These are phyloP conservation scores for Cephalopholis sonnerati DNA, from an alignment of 2,113 vertebrate genomes.

Conservation along the genomic window DNA sequence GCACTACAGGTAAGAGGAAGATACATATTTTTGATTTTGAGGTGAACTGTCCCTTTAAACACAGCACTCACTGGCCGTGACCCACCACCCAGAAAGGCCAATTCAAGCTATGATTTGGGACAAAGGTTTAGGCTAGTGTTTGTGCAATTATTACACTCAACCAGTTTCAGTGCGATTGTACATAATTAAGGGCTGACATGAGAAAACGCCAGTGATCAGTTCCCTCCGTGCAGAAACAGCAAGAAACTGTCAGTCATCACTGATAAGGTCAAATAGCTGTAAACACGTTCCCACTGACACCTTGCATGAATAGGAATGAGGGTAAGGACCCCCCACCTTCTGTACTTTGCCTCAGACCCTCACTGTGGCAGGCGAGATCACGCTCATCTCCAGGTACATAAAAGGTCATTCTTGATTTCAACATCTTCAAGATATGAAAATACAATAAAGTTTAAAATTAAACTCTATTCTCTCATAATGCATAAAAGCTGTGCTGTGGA, in stretches of 20 bases:
- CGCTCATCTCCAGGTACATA: neutral
- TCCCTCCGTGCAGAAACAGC: conserved; percentile 21
- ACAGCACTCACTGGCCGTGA: neutral
- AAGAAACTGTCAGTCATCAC: conserved; percentile 38
- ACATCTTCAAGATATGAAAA: neutral
- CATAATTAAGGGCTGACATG: neutral
- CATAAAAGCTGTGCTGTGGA: neutral
- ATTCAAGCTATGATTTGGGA: neutral
- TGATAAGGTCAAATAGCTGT: conserved; percentile 52
- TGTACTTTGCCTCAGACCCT: neutral
- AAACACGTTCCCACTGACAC: conserved; percentile 25
- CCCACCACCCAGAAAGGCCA: neutral
- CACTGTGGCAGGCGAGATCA: neutral
- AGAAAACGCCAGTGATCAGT: conserved; percentile 17
- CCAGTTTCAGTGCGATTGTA: neutral
- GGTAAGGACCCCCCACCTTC: neutral
- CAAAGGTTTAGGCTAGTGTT: neutral
- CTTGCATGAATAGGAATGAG: conserved; percentile 19
- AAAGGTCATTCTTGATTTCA: neutral
- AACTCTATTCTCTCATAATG: neutral
- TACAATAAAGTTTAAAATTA: neutral
- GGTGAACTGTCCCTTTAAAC: neutral
- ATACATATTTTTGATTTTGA: too few relatives aligned
- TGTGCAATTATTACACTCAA: neutral
- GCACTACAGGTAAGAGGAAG: too few relatives aligned